These are phyloP conservation scores for Microcebus lehilahytsara DNA, from an alignment of 2,113 vertebrate genomes.

Conservation along the genomic window DNA sequence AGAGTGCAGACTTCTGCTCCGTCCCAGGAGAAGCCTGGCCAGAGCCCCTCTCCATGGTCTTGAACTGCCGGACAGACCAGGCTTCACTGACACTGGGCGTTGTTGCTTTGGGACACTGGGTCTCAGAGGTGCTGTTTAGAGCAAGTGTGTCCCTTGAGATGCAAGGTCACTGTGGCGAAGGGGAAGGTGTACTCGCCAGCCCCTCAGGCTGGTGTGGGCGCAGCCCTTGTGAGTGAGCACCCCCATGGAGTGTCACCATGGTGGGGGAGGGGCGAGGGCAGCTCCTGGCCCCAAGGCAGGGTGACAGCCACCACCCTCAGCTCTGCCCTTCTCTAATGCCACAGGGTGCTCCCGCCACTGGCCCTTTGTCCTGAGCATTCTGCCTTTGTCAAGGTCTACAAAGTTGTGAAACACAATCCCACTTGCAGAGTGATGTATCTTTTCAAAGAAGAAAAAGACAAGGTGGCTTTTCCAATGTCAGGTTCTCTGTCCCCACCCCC, in stretches of 20 bases:
- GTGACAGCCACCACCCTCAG: too few species aligned
- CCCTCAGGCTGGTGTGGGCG: not conserved
- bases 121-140: not conserved
- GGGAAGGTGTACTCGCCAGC: not conserved
- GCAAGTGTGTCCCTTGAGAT: not conserved
- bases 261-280: not conserved
- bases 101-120: not conserved
- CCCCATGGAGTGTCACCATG: not conserved
- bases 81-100: not conserved
- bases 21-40: not conserved
- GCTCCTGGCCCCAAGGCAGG: not conserved
- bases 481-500: not conserved
- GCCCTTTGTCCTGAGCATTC: not conserved
- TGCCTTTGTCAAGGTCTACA: not conserved
- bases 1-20: not conserved
- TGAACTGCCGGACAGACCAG: not conserved
- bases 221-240: not conserved
- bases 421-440: not conserved
- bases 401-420: not conserved
- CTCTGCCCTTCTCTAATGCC: not conserved
- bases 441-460: not conserved
- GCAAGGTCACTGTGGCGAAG: not conserved
- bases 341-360: rapidly evolving
- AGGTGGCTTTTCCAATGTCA: not conserved
- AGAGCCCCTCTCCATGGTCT: not conserved